phyloP scores from a whole-genome alignment of 2,113 vertebrate genomes.

The Pao palembangensis region DNA sequence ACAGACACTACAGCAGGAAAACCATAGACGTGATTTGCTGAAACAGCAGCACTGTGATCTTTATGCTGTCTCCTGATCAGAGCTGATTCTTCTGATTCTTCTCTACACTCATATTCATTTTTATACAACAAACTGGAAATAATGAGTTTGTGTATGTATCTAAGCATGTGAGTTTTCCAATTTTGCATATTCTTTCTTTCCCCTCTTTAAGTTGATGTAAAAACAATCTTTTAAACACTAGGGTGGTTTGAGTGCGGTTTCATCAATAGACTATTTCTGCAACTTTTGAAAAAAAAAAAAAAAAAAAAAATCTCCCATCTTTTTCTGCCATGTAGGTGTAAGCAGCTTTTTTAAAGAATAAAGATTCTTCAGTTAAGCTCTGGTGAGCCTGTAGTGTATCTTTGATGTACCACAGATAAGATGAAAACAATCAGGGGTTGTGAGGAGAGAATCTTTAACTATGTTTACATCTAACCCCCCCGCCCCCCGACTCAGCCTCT shows the following conservation, averaged over 20 bases:
- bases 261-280: conserved; percentile 13
- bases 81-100: conserved; percentile 23
- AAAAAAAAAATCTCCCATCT: no score
- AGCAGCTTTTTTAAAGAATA: conserved; percentile 75
- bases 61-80: conserved; percentile 15
- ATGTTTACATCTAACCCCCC: no score
- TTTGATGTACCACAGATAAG: accelerated
- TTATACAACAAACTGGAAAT: no score
- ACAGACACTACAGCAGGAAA: conserved; percentile 13
- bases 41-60: conserved; percentile 59
- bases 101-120: conserved; percentile 2
- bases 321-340: conserved; percentile 49
- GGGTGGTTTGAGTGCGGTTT: conserved; percentile 28
- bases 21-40: conserved; percentile 25
- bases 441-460: no score
- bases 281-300: conserved; percentile 23
- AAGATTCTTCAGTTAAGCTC: conserved; percentile 64
- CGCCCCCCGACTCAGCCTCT: no score
- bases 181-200: background rate
- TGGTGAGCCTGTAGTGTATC: background rate
- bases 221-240: conserved; percentile 20
- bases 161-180: background rate
- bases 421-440: no score
- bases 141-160: conserved; percentile 11
- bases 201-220: conserved; percentile 8